Evolutionary conservation across 2,888 invertebrate species (phyloP), one percentile per base, ranked within the genome.

Genomic region (Drosophila prostipennis): DNA sequence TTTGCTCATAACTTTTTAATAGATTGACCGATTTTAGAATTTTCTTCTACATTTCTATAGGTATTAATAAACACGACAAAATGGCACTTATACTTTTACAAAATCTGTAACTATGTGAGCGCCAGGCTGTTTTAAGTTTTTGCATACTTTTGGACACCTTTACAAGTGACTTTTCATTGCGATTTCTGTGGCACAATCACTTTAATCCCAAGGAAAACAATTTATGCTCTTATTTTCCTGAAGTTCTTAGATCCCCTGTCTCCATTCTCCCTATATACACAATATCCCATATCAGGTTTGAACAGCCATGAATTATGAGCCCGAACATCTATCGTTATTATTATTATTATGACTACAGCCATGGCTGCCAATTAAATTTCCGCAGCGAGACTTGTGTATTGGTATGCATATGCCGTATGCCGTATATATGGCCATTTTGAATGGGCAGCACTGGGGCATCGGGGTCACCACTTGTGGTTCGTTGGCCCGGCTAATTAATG

Each of bases 401-500:
- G 14, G 34, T 43, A 36, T 42, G 36, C 43, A 43, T 19, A 8
- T n/a, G 42, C 39, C 57, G 19, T n/a, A 10, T 34, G 42, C 39
- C 57, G 19, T n/a, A 10, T 34, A 16, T 26, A 14, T 1, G 13
- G 7, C 8, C n/a, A 34, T n/a, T 13, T 7, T 6, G 29, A 32
- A 34, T n/a, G 43, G 29, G 37, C 23, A 39, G 37, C 13, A 23
- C 19, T 49, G 14, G 42, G 34, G n/a, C 56, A 32, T 34, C 16
- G 56, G 40, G 52, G n/a, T 53, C 57, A 40, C 52, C 46, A 45
- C 55, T 53, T 72, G 48, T 19, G 64, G 67, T 59, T 67, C 72
- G 63, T 46, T 53, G 54, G 56, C 65, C 65, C 48, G 76, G 76
- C 87, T 87, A 90, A 90, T 89, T 90, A 89, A 87, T 85, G 79